phyloP scores from a whole-genome alignment of 2,113 vertebrate genomes.

The Clinocottus analis region DNA sequence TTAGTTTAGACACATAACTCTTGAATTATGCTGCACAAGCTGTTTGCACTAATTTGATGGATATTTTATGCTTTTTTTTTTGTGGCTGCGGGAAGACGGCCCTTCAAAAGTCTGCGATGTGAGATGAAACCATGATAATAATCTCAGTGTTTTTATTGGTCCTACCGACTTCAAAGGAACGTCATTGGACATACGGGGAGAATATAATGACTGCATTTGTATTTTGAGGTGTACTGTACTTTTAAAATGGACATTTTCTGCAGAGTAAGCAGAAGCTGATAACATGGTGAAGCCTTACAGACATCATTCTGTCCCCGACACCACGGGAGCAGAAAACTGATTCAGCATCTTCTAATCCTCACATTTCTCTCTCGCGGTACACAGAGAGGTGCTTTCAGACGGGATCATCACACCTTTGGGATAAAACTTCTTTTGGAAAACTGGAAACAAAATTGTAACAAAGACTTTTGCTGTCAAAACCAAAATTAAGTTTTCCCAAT shows the following conservation, averaged over 20 bases:
- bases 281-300: conserved; percentile 18
- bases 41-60: conserved; percentile 20
- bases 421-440: neutral
- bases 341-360: conserved; percentile 35
- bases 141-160: neutral
- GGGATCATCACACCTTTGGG: neutral
- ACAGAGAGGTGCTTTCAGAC: neutral
- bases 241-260: conserved; percentile 26
- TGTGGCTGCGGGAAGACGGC: neutral
- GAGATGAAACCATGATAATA: neutral
- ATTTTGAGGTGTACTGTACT: conserved; percentile 27
- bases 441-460: neutral
- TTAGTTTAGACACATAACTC: neutral
- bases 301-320: conserved; percentile 17
- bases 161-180: conserved; percentile 9
- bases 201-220: conserved; percentile 26
- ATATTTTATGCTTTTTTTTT: conserved; percentile 8
- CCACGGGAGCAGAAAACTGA: conserved; percentile 4
- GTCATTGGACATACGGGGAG: rapidly evolving
- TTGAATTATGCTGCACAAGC: conserved; percentile 17
- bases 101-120: neutral
- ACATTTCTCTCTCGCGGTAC: neutral
- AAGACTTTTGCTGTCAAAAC: neutral
- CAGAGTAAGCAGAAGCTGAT: conserved; percentile 19
- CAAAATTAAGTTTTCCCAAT: neutral